Conservation (phyloP, 2,797 vertebrate species). For the Malurus splendens region DNA sequence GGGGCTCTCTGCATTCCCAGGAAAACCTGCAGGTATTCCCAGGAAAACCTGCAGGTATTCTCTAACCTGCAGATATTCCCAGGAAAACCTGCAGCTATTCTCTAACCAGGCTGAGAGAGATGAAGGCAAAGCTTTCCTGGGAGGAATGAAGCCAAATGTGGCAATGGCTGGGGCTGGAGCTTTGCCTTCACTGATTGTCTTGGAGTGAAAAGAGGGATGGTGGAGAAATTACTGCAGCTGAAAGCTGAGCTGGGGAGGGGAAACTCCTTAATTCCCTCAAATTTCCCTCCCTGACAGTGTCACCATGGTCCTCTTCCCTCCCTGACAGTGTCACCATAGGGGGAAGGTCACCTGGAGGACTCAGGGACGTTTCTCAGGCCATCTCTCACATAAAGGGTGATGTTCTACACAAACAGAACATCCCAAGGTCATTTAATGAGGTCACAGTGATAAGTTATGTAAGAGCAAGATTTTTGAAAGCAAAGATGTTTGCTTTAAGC, state of each 20-base stretch:
- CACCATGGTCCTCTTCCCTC: background rate
- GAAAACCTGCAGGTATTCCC: background rate
- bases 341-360: background rate
- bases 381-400: background rate
- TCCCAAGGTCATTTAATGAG: background rate
- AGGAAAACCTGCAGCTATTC: background rate
- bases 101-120: background rate
- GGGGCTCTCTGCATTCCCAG: background rate
- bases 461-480: rapidly evolving
- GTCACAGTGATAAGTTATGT: too few relatives aligned
- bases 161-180: background rate
- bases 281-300: background rate
- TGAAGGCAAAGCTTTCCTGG: background rate
- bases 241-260: background rate
- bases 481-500: too few relatives aligned
- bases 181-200: background rate
- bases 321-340: background rate
- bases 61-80: background rate
- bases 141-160: background rate
- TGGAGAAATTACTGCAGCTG: background rate
- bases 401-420: background rate
- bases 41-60: background rate
- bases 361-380: background rate
- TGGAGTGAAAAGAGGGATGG: background rate
- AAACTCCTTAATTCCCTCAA: rapidly evolving